These are phyloP conservation scores for Pycnomerus fuliginosus DNA, from an alignment of 2,888 invertebrate genomes.

Conservation along the genomic window DNA sequence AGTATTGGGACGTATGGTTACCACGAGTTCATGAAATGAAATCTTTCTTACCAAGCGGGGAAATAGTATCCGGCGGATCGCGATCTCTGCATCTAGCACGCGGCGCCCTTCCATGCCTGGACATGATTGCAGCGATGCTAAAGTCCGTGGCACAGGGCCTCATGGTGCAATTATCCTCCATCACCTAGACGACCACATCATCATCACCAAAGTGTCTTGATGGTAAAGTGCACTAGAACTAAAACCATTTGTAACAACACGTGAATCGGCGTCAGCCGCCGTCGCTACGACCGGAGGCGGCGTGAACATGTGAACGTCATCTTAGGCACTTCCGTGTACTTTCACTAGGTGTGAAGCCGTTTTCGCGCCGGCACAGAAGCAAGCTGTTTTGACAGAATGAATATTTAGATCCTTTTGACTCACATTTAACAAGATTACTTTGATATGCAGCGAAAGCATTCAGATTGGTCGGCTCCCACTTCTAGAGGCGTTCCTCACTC, in stretches of 20 bases:
- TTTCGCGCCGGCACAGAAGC: conserved; percentile 40
- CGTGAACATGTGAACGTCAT: conserved; percentile 11
- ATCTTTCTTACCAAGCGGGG: conserved; percentile 50
- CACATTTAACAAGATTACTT: conserved; percentile 52
- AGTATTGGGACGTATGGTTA: too few species aligned
- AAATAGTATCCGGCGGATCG: conserved; percentile 47
- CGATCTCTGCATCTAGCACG: conserved; percentile 58
- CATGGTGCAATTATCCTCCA: conserved; percentile 69
- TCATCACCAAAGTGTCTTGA: conserved; percentile 32
- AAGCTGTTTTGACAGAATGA: conserved; percentile 54
- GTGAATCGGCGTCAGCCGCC: conserved; percentile 11
- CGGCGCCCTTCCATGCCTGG: conserved; percentile 64
- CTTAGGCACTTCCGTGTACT: conserved; percentile 29
- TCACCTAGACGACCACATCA: conserved; percentile 44
- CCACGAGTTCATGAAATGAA: neutral
- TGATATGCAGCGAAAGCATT: conserved; percentile 52
- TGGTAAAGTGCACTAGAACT: conserved; percentile 14
- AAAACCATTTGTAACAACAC: conserved; percentile 6
- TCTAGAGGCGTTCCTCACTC: conserved; percentile 46
- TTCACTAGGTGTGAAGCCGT: conserved; percentile 24
- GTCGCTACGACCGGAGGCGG: conserved; percentile 4
- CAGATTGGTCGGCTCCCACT: conserved; percentile 56
- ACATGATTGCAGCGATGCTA: conserved; percentile 95
- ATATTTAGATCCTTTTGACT: conserved; percentile 52
- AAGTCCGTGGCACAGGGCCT: conserved; percentile 90